Evolutionary conservation across 2,888 invertebrate species (phyloP), one percentile per base, ranked within the genome.

Genomic region (Drosophila borealis): DNA sequence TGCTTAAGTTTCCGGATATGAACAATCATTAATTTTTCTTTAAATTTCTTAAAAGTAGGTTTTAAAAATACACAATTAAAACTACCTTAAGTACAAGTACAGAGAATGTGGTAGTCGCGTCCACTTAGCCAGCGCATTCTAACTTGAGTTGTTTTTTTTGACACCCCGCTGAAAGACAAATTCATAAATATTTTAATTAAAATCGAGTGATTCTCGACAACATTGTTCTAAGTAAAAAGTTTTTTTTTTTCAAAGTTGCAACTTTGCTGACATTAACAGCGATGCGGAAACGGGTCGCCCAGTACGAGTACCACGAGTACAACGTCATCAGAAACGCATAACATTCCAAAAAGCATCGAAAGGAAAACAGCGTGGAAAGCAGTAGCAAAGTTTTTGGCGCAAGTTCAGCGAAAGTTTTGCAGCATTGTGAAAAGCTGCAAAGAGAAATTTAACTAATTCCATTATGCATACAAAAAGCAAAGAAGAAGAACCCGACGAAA

Each of bases 181-280:
- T 80, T 84, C 88, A 84, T 82, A 85, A 84, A 84, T 84, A 88
- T 88, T 88, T 88, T 84, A 84, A 84, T 84, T 84, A 88, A 88
- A 84, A 80, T 80, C 66, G 82, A 78, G 73, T 74, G 71, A 74
- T 81, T 77, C 77, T 62, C 80, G 82, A 45, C 75, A 71, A 68
- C 67, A 73, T 84, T 84, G 82, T 87, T 84, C 82, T 78, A 80
- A 88, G 80, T 85, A 68, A 68, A 78, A 88, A 88, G 82, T 75
- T 88, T 66, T 69, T 88, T 66, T 69, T 51, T 51, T n/a, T 14
- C 54, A 48, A 62, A 76, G 68, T 66, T 84, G 82, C 88, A 73
- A 78, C 72, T 70, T 70, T 17, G 57, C 42, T 75, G 79, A 54
- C 79, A 79, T 78, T 79, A 79, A 75, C 50, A 66, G 65, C 61